A percentile compares a stretch with the other conserved stretches of the same genome.
Evolutionary conservation across 2,797 vertebrate species (phyloP).

Genomic region (Todus mexicanus): DNA sequence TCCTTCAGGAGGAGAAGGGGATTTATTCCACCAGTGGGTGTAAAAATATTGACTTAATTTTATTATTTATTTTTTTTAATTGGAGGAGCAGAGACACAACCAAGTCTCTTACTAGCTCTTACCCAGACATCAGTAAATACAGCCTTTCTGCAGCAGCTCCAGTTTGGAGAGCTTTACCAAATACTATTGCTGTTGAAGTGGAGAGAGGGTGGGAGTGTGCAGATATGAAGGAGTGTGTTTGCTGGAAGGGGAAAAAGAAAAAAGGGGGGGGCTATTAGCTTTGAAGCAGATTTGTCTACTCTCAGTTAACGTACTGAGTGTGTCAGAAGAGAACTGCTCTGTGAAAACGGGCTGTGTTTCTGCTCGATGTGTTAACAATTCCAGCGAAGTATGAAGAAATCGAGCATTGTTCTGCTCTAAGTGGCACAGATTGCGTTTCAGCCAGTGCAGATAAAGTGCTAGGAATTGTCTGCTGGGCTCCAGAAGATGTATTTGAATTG

Average conservation of each 20-base stretch:
- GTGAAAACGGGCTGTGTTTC: conserved; percentile 14
- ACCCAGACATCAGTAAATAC: conserved; percentile 36
- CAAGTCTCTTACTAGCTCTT: conserved; percentile 28
- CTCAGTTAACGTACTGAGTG: neutral
- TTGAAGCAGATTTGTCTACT: conserved; percentile 41
- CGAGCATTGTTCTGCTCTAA: conserved; percentile 34
- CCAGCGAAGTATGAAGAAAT: conserved; percentile 38
- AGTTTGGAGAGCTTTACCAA: conserved; percentile 41
- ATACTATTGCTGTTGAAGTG: conserved; percentile 30
- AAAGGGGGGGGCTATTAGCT: neutral
- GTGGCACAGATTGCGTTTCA: conserved; percentile 40
- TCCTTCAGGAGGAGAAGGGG: neutral
- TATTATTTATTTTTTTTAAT: neutral
- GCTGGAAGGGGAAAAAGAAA: neutral
- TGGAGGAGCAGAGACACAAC: neutral
- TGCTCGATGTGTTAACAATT: conserved; percentile 16
- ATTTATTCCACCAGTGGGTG: conserved; percentile 6
- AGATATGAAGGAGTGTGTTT: conserved; percentile 39
- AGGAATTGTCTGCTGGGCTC: conserved; percentile 7
- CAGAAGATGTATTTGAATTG: conserved; percentile 34
- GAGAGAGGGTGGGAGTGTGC: neutral
- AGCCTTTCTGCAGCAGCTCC: conserved; percentile 11
- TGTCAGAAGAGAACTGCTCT: conserved; percentile 1
- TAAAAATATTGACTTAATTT: conserved; percentile 54
- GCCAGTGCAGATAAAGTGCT: conserved; percentile 26